phyloP scores from a whole-genome alignment of 92 coral and sea anemone genomes.

The Palythoa grandis region DNA sequence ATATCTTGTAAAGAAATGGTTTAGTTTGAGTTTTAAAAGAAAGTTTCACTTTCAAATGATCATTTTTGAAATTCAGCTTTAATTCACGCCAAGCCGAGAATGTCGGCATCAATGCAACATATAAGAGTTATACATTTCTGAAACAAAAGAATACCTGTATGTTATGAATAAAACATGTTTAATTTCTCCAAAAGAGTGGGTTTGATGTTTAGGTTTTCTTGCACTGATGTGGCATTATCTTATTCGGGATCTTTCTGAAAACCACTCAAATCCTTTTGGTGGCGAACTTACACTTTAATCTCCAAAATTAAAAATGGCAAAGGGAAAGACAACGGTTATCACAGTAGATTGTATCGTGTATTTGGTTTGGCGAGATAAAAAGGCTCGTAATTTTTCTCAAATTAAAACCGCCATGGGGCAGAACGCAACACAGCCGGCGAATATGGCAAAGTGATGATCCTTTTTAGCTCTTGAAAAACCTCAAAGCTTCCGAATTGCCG shows the following conservation, averaged over 20 bases:
- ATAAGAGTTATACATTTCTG: slow-evolving; percentile 26
- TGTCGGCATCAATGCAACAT: background rate
- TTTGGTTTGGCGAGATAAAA: slow-evolving; percentile 51
- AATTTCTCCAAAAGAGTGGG: slow-evolving; percentile 51
- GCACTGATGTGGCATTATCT: slow-evolving; percentile 55
- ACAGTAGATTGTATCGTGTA: slow-evolving; percentile 27
- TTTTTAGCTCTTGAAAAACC: slow-evolving; percentile 47
- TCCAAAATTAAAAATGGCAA: slow-evolving; percentile 63
- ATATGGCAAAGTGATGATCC: slow-evolving; percentile 41
- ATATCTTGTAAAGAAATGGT: background rate
- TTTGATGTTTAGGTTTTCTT: slow-evolving; percentile 63
- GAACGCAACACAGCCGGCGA: slow-evolving; percentile 34
- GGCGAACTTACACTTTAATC: slow-evolving; percentile 68
- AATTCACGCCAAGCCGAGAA: background rate
- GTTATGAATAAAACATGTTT: slow-evolving; percentile 83
- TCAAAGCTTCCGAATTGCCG: slow-evolving; percentile 49
- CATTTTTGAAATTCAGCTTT: background rate
- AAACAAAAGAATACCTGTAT: slow-evolving; percentile 56
- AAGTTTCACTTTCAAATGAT: slow-evolving; percentile 11
- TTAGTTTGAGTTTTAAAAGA: background rate
- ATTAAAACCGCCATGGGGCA: slow-evolving; percentile 51
- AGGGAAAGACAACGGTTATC: slow-evolving; percentile 57
- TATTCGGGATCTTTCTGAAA: slow-evolving; percentile 82
- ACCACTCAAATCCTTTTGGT: slow-evolving; percentile 55
- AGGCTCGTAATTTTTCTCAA: slow-evolving; percentile 30